Conservation (phyloP, 2,888 invertebrate genomes). For the Tachystola acroxantha region DNA sequence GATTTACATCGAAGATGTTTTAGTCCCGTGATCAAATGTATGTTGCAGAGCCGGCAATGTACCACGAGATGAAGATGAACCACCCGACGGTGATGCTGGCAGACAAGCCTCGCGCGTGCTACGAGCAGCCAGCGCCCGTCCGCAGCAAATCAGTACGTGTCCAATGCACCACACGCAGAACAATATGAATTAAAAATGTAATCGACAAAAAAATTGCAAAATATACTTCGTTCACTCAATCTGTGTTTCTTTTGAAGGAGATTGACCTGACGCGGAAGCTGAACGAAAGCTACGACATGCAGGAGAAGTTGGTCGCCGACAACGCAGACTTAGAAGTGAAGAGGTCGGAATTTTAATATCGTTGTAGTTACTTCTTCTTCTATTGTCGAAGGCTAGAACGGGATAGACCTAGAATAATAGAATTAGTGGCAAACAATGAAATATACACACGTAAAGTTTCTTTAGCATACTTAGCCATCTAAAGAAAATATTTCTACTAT, state of each 20-base stretch:
- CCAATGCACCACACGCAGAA: conserved; percentile 6
- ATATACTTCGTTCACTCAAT: conserved; percentile 23
- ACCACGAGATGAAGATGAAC: conserved; percentile 52
- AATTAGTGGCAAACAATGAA: too few relatives aligned
- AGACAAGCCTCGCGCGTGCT: conserved; percentile 17
- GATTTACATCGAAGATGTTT: too few relatives aligned
- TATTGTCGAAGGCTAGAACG: neutral
- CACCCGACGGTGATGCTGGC: conserved; percentile 45
- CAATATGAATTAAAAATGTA: conserved; percentile 9
- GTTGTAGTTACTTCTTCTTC: neutral
- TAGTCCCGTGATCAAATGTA: too few relatives aligned
- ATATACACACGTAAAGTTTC: too few relatives aligned
- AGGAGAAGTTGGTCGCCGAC: conserved; percentile 82
- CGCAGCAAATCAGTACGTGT: conserved; percentile 65
- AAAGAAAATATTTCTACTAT: too few relatives aligned
- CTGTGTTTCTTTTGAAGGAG: conserved; percentile 47
- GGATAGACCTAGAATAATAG: too few relatives aligned
- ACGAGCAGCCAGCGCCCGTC: conserved; percentile 24
- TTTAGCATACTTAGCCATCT: too few relatives aligned
- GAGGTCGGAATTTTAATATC: too few relatives aligned
- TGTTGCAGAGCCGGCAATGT: conserved; percentile 41
- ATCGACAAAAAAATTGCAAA: conserved; percentile 21
- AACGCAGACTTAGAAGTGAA: conserved; percentile 83
- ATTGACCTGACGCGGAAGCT: conserved; percentile 75
- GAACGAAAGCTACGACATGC: conserved; percentile 81